A percentile compares a stretch with the other conserved stretches of the same genome.
These are phyloP conservation scores for Aulostomus chinensis DNA, from an alignment of 2,797 vertebrate genomes.

Conservation along the genomic window DNA sequence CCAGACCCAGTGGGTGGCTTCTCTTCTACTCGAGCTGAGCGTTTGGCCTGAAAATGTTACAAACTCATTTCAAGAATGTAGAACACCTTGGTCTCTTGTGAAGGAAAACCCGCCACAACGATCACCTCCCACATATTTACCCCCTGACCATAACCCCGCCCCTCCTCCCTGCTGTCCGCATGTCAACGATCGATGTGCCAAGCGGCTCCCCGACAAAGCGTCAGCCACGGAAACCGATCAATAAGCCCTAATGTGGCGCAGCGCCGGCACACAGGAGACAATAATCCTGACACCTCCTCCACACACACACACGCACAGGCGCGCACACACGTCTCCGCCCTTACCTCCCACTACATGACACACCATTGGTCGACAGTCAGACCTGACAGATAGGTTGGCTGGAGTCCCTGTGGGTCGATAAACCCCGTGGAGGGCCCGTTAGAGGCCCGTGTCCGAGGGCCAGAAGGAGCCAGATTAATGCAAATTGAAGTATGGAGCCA, in stretches of 20 bases:
- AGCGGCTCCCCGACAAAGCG: constrained; percentile 72
- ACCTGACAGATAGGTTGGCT: constrained; percentile 45
- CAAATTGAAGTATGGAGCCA: constrained; percentile 14
- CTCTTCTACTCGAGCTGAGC: no score
- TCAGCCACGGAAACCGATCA: constrained; percentile 74
- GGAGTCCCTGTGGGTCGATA: constrained; percentile 49
- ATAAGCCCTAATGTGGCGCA: constrained; percentile 77
- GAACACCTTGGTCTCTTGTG: no score
- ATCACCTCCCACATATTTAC: constrained; percentile 1
- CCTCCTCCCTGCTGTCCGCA: constrained; percentile 43
- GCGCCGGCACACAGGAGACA: constrained; percentile 74
- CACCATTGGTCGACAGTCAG: constrained; percentile 37
- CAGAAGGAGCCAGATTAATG: constrained; percentile 34
- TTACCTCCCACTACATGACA: constrained; percentile 23
- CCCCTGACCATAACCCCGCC: constrained; percentile 6
- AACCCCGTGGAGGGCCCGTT: constrained; percentile 26
- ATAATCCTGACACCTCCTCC: constrained; percentile 65
- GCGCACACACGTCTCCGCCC: constrained; percentile 8
- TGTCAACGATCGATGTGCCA: constrained; percentile 74
- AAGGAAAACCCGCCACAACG: no score
- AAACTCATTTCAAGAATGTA: no score
- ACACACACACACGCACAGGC: constrained; percentile 12
- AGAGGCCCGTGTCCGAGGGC: constrained; percentile 8
- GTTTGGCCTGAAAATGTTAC: no score
- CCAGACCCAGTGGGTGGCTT: no score